phyloP scores from a whole-genome alignment of 2,797 vertebrate species.

The Tympanoctomys barrerae region DNA sequence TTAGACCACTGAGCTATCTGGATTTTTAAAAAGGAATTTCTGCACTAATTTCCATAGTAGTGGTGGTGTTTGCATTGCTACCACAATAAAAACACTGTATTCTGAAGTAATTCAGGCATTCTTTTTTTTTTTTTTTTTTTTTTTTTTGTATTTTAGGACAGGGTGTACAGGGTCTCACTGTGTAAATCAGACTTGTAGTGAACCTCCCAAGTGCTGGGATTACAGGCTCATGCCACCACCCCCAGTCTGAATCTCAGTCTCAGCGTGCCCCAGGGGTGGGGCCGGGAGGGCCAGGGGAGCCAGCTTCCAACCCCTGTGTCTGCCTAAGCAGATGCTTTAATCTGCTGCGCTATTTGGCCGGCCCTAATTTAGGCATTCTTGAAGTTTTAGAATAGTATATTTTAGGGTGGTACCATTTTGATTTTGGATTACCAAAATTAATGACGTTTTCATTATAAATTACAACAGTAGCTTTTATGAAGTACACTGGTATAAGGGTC shows the following conservation, averaged over 20 bases:
- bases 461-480: slow-evolving; percentile 24
- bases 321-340: too few relatives aligned
- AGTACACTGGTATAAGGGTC: slow-evolving; percentile 11
- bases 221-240: too few relatives aligned
- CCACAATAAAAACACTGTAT: background rate
- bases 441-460: slow-evolving; percentile 32
- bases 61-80: background rate
- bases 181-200: too few relatives aligned
- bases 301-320: too few relatives aligned
- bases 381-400: background rate
- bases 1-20: too few relatives aligned
- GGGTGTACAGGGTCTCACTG: too few relatives aligned
- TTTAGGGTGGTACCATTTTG: slow-evolving; percentile 10
- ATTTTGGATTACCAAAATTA: slow-evolving; percentile 38
- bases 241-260: too few relatives aligned
- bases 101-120: slow-evolving; percentile 51
- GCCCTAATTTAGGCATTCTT: slow-evolving; percentile 26
- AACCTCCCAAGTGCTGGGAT: too few relatives aligned
- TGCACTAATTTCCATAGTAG: background rate
- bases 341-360: too few relatives aligned
- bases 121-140: background rate
- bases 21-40: background rate
- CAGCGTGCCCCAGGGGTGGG: too few relatives aligned
- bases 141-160: too few relatives aligned
- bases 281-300: too few relatives aligned